Percentiles rank a stretch among this genome's conserved stretches.
phyloP scores from a whole-genome alignment of 2,888 invertebrate genomes.

The Diarsia brunnea region DNA sequence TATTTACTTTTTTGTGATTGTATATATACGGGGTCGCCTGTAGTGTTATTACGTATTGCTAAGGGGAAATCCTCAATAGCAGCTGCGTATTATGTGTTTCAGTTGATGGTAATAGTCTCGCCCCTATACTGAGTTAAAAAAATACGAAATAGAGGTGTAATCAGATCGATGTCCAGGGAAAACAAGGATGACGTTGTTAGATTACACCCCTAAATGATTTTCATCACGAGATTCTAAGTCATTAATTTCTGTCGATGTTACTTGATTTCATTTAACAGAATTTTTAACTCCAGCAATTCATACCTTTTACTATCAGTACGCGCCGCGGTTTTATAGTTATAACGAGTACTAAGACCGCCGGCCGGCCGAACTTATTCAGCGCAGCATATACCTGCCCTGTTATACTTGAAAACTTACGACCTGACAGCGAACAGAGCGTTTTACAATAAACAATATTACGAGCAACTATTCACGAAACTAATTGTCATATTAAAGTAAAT shows the following conservation, averaged over 20 bases:
- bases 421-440: too few relatives aligned
- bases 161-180: background rate
- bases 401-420: too few relatives aligned
- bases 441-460: background rate
- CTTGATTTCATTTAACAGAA: too few relatives aligned
- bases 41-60: background rate
- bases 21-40: background rate
- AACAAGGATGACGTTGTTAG: background rate
- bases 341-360: too few relatives aligned
- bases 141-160: background rate
- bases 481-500: slow-evolving; percentile 34
- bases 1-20: background rate
- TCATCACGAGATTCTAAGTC: background rate
- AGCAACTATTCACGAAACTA: slow-evolving; percentile 33
- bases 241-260: background rate
- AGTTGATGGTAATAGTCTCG: too few relatives aligned
- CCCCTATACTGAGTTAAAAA: too few relatives aligned
- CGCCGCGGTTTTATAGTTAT: too few relatives aligned
- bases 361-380: too few relatives aligned
- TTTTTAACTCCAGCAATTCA: too few relatives aligned
- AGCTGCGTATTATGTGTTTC: background rate
- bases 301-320: too few relatives aligned
- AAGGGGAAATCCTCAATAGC: background rate
- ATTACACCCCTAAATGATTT: background rate
- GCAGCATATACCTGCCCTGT: too few relatives aligned